A percentile compares a stretch with the other conserved stretches of the same genome.
phyloP scores from a whole-genome alignment of 2,113 vertebrate species.

The Halcyon malimbica region DNA sequence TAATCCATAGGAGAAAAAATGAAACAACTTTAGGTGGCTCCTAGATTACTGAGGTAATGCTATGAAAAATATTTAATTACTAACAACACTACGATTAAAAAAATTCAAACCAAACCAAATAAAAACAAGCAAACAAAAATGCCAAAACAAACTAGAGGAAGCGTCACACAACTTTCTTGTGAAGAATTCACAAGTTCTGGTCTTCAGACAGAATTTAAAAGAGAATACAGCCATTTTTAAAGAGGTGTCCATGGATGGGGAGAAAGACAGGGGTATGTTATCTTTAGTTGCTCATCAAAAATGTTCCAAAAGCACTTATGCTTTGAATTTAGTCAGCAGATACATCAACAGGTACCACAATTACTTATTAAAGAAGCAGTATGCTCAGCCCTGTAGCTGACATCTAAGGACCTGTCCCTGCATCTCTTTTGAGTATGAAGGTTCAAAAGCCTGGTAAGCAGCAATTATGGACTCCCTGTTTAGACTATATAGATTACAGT shows the following conservation, averaged over 20 bases:
- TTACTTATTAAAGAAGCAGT: not conserved
- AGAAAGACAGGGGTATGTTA: not conserved
- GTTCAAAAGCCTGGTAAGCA: not conserved
- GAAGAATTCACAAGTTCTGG: not conserved
- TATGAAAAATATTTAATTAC: slow-evolving; percentile 28
- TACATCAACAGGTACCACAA: not conserved
- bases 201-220: not conserved
- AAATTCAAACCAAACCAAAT: not conserved
- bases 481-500: not conserved
- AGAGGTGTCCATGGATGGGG: not conserved
- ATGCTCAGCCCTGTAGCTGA: not conserved
- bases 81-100: not conserved
- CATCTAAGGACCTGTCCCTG: not conserved
- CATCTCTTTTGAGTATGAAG: not conserved
- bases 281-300: not conserved
- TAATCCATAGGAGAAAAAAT: not conserved
- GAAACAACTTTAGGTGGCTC: not conserved
- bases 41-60: not conserved
- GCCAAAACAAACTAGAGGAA: not conserved
- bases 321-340: slow-evolving; percentile 9
- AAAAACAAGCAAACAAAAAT: no score
- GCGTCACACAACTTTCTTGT: not conserved
- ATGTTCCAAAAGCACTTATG: not conserved
- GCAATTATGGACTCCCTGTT: not conserved
- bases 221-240: not conserved